Evolutionary conservation across 2,113 vertebrate genomes (phyloP).

Genomic region (Cathartes aura): DNA sequence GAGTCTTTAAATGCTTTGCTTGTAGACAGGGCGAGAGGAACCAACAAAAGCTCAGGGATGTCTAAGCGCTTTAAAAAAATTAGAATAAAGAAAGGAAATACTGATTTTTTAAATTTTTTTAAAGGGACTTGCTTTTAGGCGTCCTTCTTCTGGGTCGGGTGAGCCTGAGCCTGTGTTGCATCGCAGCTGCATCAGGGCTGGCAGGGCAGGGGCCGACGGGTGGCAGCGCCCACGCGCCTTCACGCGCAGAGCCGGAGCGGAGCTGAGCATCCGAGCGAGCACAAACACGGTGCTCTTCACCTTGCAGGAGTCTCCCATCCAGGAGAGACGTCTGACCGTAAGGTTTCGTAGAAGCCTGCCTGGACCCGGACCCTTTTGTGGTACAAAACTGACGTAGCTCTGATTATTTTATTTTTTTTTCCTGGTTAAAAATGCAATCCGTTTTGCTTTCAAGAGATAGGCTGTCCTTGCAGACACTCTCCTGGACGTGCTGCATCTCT

Average conservation of each 20-base stretch:
- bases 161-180: neutral
- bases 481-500: neutral
- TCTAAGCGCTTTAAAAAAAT: neutral
- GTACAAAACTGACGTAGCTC: neutral
- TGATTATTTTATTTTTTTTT: neutral
- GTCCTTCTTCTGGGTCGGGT: neutral
- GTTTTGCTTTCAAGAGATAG: neutral
- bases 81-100: neutral
- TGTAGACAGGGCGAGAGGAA: fast-evolving
- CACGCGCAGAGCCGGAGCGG: fast-evolving
- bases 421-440: fast-evolving
- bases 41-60: too few relatives aligned
- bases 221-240: neutral
- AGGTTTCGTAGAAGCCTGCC: neutral
- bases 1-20: neutral
- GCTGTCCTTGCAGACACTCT: neutral
- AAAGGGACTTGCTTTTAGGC: neutral
- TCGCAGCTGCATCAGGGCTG: too few relatives aligned
- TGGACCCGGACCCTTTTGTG: fast-evolving
- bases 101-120: neutral
- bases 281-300: fast-evolving
- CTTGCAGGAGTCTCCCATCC: neutral
- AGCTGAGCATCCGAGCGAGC: fast-evolving
- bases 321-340: neutral
- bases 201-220: too few relatives aligned